phyloP scores from a whole-genome alignment of 2,888 invertebrate species.

The Troides oblongomaculatus region DNA sequence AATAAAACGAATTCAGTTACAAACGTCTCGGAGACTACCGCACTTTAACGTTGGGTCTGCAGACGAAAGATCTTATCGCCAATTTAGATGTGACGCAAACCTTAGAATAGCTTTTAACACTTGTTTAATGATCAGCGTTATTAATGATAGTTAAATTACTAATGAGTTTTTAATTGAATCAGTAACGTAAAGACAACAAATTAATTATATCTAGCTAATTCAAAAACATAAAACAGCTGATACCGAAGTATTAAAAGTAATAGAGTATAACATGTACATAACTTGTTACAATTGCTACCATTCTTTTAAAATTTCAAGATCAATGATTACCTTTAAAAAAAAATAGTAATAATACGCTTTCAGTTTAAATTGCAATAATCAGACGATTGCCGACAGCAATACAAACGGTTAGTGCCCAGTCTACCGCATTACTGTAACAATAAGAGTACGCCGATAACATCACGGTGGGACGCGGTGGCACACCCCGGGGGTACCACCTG shows the following conservation, averaged over 20 bases:
- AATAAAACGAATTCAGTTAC: slow-evolving; percentile 26
- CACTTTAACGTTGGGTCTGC: slow-evolving; percentile 26
- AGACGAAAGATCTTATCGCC: slow-evolving; percentile 28
- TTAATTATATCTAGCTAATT: no score
- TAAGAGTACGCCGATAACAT: slow-evolving; percentile 47
- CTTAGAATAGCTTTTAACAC: slow-evolving; percentile 8
- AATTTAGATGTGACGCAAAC: slow-evolving; percentile 19
- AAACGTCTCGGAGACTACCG: slow-evolving; percentile 25
- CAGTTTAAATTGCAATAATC: slow-evolving; percentile 30
- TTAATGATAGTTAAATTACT: no score
- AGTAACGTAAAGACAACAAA: no score
- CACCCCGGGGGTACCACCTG: slow-evolving; percentile 54
- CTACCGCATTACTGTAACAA: slow-evolving; percentile 43
- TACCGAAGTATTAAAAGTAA: no score
- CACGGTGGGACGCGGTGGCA: slow-evolving; percentile 56
- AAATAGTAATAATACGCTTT: no score
- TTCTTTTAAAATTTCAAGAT: no score
- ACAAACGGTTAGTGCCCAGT: slow-evolving; percentile 36
- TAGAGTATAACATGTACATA: no score
- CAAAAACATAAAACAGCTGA: no score
- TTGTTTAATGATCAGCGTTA: no score
- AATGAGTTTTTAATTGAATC: no score
- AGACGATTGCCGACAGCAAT: slow-evolving; percentile 43
- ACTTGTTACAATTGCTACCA: no score
- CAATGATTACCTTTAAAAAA: no score